Base-by-base conservation (phyloP, 2,113 vertebrate species). In the Sinosuthora webbiana region DNA sequence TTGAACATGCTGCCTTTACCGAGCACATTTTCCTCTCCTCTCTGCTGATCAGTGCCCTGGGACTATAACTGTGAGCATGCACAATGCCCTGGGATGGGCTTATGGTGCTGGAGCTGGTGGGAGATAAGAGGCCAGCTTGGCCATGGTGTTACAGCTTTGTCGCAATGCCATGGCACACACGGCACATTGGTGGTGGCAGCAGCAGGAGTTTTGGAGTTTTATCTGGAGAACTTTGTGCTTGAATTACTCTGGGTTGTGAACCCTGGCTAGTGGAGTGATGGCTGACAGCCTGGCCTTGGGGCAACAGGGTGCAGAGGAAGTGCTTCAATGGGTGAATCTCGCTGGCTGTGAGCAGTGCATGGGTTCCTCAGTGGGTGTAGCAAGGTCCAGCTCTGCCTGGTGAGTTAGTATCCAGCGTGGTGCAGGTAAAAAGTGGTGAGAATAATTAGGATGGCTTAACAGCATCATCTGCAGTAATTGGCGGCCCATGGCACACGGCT, bases 111-210 rank as follows among this genome's bases (percentile, higher is more conserved):
- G 57, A 87, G 74, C 37, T 17, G 1, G 23, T 0, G 0, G 25
- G 21, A 92, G 93, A 87, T 91, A 88, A 86, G 85, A 55, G 37
- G 15, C 22, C 59, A 35, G 15, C 42, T 65, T 50, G 67, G 78
- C 67, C 1, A 1, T 0, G 0, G 57, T 41, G 20, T 35, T 60
- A 65, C 0, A 0, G n/a, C 49, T 82, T 63, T 30, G 71, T 90
- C 1, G 0, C 33, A 13, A 45, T 1, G 1, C 44, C 3, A 0
- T 0, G 1, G 41, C 64, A 41, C 2, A 41, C 1, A 41, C 0
- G 0, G 67, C 53, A 28, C 18, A 7, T 25, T 3, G 15, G 55
- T 27, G 45, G 60, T 0, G 0, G 31, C 0, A 10, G 67, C 62
- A 39, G 28, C 21, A 78, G 45, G 8, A 65, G 49, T 62, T 83